Percentiles rank a stretch among this genome's conserved stretches.
Conservation (phyloP, 2,888 invertebrate genomes). For the Pyrochroa serraticornis region DNA sequence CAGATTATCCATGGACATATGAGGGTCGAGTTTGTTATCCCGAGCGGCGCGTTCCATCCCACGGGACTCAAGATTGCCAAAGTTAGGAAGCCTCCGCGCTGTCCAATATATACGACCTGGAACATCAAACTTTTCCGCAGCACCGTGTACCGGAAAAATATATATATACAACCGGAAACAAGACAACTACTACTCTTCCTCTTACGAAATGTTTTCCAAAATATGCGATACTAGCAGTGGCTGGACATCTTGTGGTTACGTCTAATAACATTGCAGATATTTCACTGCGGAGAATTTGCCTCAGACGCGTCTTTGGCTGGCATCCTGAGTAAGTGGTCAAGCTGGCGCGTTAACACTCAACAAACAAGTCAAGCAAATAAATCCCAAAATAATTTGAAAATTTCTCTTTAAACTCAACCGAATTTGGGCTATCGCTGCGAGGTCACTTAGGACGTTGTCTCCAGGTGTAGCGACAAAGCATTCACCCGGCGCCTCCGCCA, state of each 20-base stretch:
- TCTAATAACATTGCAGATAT: constrained; percentile 32
- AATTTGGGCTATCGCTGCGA: no score
- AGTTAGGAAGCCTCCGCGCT: constrained; percentile 39
- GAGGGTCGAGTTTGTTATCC: constrained; percentile 48
- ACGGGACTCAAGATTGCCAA: constrained; percentile 45
- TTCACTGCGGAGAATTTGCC: constrained; percentile 26
- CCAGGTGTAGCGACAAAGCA: no score
- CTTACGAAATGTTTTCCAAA: not conserved
- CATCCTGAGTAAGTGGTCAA: no score
- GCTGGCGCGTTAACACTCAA: no score
- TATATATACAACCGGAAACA: no score
- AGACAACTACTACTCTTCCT: no score
- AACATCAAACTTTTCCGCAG: constrained; percentile 40
- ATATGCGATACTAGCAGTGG: no score
- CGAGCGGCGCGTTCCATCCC: constrained; percentile 41
- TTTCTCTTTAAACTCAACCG: no score
- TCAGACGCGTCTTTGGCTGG: not conserved
- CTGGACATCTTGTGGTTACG: constrained; percentile 25
- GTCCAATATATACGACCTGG: constrained; percentile 40
- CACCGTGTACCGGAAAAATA: constrained; percentile 20
- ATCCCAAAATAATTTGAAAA: no score
- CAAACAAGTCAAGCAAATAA: no score
- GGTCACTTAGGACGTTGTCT: no score
- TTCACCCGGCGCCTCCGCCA: constrained; percentile 19
- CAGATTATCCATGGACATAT: constrained; percentile 49